These are phyloP conservation scores for Thereva nobilitata DNA, from an alignment of 2,888 invertebrate species.

Conservation along the genomic window DNA sequence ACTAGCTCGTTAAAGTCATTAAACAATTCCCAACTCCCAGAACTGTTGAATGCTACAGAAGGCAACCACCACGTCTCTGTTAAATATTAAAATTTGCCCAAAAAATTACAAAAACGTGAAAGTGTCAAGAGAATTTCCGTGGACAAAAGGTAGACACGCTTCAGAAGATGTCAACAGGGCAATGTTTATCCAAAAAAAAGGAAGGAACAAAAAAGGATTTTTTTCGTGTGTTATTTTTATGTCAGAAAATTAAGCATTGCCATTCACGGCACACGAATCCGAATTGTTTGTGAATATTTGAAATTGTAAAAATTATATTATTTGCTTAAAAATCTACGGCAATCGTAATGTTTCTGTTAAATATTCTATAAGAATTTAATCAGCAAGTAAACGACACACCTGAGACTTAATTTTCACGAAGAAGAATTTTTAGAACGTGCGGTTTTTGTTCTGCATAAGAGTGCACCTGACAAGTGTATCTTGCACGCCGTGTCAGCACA, in stretches of 20 bases:
- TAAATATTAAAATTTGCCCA: conserved; percentile 31
- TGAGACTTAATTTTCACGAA: too few species aligned
- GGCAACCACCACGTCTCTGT: conserved; percentile 15
- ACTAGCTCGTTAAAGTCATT: conserved; percentile 35
- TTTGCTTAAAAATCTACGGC: too few species aligned
- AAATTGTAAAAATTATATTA: too few species aligned
- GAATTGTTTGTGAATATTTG: conserved; percentile 1
- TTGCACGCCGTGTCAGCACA: conserved; percentile 9
- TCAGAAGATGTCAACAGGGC: conserved; percentile 11
- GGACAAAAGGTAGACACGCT: conserved; percentile 24
- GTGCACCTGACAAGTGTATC: conserved; percentile 5
- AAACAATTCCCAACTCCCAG: conserved; percentile 35
- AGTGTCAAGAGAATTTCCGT: conserved; percentile 30
- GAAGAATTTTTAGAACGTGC: too few species aligned
- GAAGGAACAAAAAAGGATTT: conserved; percentile 22
- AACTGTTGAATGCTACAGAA: conserved; percentile 31
- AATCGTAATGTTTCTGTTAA: too few species aligned
- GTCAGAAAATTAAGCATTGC: conserved; percentile 9
- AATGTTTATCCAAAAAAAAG: conserved; percentile 17
- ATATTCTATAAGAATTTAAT: too few species aligned
- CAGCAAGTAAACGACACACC: too few species aligned
- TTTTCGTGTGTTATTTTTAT: neutral
- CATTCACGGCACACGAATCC: conserved; percentile 13
- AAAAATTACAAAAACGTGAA: conserved; percentile 37
- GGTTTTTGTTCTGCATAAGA: conserved; percentile 2